A percentile compares a stretch with the other conserved stretches of the same genome.
Evolutionary conservation across 2,888 invertebrate genomes (phyloP).

Genomic region (Embidobia sp.): DNA sequence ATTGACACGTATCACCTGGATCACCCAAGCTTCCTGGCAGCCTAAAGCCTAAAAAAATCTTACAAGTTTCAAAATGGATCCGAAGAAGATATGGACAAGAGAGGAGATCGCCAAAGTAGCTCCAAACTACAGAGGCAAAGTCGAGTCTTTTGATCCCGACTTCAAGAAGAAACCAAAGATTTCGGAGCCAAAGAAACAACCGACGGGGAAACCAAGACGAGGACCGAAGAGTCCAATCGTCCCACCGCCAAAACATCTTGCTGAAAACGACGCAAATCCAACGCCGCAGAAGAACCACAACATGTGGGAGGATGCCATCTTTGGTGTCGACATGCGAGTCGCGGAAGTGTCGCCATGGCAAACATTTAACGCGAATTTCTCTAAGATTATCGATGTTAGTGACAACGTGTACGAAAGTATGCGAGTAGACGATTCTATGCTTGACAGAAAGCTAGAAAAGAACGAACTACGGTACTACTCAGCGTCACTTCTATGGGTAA

Average conservation of each 20-base stretch:
- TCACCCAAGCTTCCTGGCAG: conserved; percentile 58
- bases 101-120: background rate
- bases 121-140: background rate
- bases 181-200: too few relatives aligned
- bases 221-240: background rate
- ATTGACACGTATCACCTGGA: conserved; percentile 58
- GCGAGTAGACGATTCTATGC: conserved; percentile 1
- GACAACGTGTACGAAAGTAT: conserved; percentile 13
- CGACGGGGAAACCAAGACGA: background rate
- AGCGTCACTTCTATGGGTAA: background rate
- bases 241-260: background rate
- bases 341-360: conserved; percentile 4
- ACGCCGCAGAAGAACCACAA: background rate
- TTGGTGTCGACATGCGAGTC: background rate
- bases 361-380: background rate
- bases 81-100: background rate
- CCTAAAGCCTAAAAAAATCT: too few relatives aligned
- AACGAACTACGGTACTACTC: conserved; percentile 5
- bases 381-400: background rate
- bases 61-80: too few relatives aligned
- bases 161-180: background rate
- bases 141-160: background rate
- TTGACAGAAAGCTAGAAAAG: conserved; percentile 11
- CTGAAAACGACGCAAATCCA: background rate
- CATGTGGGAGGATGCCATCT: conserved; percentile 3